Percentiles rank a stretch among this genome's conserved stretches.
Evolutionary conservation across 2,113 vertebrate genomes (phyloP).

Genomic region (Astatotilapia flaviijosephi): DNA sequence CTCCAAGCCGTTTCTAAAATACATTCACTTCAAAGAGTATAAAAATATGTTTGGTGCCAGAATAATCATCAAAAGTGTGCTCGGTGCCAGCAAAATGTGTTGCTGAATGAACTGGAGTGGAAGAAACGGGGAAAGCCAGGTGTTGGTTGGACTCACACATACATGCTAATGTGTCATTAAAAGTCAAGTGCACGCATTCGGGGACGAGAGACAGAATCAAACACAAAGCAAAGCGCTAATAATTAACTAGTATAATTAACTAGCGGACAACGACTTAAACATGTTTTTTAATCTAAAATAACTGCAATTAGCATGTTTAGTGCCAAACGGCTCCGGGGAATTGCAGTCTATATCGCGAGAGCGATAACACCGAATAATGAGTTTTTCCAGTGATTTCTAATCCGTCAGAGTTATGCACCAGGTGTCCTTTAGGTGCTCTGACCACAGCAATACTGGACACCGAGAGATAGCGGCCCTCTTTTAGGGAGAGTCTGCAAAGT

Average conservation of each 20-base stretch:
- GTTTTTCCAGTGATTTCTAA: background rate
- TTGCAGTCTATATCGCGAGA: background rate
- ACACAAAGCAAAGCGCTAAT: background rate
- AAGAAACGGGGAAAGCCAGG: conserved; percentile 10
- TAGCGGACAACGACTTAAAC: background rate
- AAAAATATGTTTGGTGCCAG: conserved; percentile 28
- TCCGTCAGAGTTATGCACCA: background rate
- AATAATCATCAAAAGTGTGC: conserved; percentile 28
- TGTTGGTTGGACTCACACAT: background rate
- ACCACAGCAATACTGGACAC: background rate
- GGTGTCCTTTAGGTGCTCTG: background rate
- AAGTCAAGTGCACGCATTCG: conserved; percentile 22
- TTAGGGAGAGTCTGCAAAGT: background rate
- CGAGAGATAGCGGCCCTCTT: background rate
- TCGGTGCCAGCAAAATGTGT: conserved; percentile 7
- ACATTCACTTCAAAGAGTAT: conserved; percentile 36
- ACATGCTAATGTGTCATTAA: conserved; percentile 36
- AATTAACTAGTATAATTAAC: background rate
- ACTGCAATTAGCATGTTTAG: background rate
- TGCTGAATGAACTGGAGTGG: conserved; percentile 13
- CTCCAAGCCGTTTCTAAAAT: conserved; percentile 28
- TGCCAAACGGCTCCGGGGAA: background rate
- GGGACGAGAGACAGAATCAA: background rate
- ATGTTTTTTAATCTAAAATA: background rate
- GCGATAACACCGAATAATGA: background rate